Evolutionary conservation across 2,113 vertebrate genomes (phyloP).

Genomic region (Gopherus flavomarginatus): DNA sequence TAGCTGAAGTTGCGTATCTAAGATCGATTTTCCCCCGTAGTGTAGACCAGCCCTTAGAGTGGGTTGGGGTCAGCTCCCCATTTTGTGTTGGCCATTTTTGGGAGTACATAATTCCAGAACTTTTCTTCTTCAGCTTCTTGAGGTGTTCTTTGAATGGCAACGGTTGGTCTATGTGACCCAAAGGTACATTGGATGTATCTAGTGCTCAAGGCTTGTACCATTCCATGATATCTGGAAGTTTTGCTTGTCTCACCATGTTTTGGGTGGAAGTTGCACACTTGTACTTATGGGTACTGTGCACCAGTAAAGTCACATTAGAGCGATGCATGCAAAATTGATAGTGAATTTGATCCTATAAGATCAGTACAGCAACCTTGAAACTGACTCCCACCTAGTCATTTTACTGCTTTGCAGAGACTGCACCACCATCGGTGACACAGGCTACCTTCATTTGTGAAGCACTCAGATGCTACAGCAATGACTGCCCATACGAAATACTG

Average conservation of each 20-base stretch:
- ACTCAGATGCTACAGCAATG: too few relatives aligned
- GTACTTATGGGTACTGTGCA: background rate
- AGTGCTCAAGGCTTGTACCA: background rate
- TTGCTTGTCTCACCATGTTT: background rate
- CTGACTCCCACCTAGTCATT: too few relatives aligned
- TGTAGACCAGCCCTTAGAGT: too few relatives aligned
- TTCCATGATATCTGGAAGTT: background rate
- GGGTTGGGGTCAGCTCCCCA: background rate
- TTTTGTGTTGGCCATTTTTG: background rate
- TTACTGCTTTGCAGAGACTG: too few relatives aligned
- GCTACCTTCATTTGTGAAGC: too few relatives aligned
- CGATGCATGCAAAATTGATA: background rate
- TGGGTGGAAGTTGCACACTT: too few relatives aligned
- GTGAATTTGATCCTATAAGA: background rate
- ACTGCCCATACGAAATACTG: background rate
- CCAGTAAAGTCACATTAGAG: background rate
- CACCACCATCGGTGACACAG: too few relatives aligned
- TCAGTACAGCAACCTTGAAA: too few relatives aligned
- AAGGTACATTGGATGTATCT: background rate
- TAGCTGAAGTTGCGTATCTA: too few relatives aligned
- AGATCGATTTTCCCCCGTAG: too few relatives aligned
- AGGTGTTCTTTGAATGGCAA: background rate
- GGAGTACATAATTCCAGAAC: background rate
- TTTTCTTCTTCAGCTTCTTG: background rate
- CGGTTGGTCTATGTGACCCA: background rate